phyloP scores from a whole-genome alignment of 2,113 vertebrate genomes.

The Myanophis thanlyinensis region DNA sequence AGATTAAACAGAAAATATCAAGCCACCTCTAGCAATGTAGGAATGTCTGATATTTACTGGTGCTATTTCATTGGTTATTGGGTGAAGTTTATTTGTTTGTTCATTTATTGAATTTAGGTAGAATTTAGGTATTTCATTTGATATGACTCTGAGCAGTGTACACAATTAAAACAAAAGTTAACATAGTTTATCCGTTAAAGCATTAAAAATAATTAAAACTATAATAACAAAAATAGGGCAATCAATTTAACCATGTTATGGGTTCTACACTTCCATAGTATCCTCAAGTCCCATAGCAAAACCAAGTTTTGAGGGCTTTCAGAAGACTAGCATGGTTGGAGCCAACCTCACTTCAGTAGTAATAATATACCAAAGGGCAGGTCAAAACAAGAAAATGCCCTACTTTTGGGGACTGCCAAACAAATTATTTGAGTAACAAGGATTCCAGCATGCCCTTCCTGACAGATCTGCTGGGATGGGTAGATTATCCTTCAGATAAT shows the following conservation, averaged over 20 bases:
- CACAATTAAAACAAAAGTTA: neutral
- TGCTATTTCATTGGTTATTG: neutral
- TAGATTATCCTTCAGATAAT: neutral
- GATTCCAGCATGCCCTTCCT: neutral
- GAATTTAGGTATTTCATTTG: neutral
- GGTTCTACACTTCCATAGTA: neutral
- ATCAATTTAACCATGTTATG: neutral
- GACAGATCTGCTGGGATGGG: neutral
- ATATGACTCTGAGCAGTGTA: neutral
- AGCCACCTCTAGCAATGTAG: neutral
- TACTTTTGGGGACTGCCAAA: neutral
- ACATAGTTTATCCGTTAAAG: neutral
- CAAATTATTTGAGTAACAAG: neutral
- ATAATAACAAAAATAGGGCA: neutral
- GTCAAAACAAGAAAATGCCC: neutral
- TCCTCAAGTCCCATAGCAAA: neutral
- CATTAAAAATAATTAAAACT: neutral
- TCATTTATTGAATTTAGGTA: neutral
- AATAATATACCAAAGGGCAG: neutral
- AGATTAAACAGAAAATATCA: neutral
- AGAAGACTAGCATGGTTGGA: neutral
- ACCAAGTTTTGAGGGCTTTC: neutral
- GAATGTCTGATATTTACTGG: neutral
- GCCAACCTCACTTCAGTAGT: neutral
- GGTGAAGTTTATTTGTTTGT: neutral